Base-by-base conservation (phyloP, 1,140 invertebrate species). In the Tetranychus urticae region DNA sequence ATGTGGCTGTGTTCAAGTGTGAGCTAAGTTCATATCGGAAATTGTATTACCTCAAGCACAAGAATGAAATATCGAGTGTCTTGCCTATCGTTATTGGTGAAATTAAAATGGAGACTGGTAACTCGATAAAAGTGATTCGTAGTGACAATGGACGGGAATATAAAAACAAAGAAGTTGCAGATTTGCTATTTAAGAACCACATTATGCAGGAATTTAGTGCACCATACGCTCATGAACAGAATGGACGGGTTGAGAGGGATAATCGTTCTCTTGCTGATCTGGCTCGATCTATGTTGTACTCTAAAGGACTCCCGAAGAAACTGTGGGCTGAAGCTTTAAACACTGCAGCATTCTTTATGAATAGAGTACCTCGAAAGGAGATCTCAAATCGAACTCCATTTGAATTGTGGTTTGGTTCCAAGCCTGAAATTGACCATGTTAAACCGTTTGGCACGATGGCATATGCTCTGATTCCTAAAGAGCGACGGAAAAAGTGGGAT, bases 271-370 rank as follows among this genome's bases (percentile, higher is more conserved):
- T 62, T 12, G 46, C 65, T 10, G 64, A 65, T 50, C 42, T n/a
- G 3, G 57, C 60, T 37, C 57, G 63, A 35, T 45, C 65, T 0
- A 65, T 65, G 63, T 34, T 65, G 10, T 50, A 57, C 46, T 33
- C 56, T 37, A 58, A 14, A 13, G 37, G 37, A 23, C 46, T 65
- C 13, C 39, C 63, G 8, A 62, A n/a, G n/a, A n/a, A n/a, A n/a
- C n/a, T n/a, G n/a, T n/a, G n/a, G n/a, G n/a, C n/a, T n/a, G n/a
- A n/a, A 54, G 54, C 37, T 10, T 23, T 62, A 13, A 55, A 62
- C 36, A 63, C 37, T 12, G 61, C 54, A 13, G 56, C 47, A 14
- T 58, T 62, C 39, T 14, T 65, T 13, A 35, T 62, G 46, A 65
- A 62, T 60, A 13, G 46, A 56, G 37, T 55, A 6, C 12, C 23